A percentile compares a stretch with the other conserved stretches of the same genome.
phyloP scores from a whole-genome alignment of 2,113 vertebrate genomes.

The Silurus asotus region DNA sequence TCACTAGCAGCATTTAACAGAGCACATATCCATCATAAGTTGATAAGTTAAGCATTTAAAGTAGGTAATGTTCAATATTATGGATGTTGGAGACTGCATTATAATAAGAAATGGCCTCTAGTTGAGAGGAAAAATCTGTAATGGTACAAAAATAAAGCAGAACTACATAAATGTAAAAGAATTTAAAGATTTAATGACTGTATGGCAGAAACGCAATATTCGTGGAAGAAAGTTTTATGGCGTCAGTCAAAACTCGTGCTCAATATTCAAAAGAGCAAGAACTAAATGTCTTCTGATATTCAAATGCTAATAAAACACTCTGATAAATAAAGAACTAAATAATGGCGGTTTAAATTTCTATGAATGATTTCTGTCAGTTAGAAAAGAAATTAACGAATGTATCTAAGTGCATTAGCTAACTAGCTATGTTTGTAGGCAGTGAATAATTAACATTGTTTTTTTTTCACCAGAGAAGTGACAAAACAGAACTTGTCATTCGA shows the following conservation, averaged over 20 bases:
- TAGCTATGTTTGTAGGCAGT: background rate
- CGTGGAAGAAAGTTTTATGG: background rate
- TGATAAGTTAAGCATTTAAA: slow-evolving; percentile 48
- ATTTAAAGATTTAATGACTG: background rate
- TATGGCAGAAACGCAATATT: background rate
- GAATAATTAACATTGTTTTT: background rate
- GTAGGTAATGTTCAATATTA: slow-evolving; percentile 54
- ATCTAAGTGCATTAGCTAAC: background rate
- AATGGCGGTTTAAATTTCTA: no score
- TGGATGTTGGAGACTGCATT: slow-evolving; percentile 39
- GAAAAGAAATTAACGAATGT: background rate
- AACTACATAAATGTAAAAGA: background rate
- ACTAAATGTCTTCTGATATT: background rate
- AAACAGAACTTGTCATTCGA: background rate
- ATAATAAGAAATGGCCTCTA: background rate
- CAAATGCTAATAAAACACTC: background rate
- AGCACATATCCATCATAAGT: slow-evolving; percentile 60
- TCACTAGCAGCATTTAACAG: slow-evolving; percentile 60
- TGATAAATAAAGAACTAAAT: background rate
- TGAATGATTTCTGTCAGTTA: background rate
- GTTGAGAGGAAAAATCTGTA: background rate
- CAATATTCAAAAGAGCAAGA: background rate
- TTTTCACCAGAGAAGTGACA: background rate
- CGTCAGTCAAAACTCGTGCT: background rate
- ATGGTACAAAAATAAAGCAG: background rate